Evolutionary conservation across 2,888 invertebrate genomes (phyloP).

Genomic region (Platypus cylindrus): DNA sequence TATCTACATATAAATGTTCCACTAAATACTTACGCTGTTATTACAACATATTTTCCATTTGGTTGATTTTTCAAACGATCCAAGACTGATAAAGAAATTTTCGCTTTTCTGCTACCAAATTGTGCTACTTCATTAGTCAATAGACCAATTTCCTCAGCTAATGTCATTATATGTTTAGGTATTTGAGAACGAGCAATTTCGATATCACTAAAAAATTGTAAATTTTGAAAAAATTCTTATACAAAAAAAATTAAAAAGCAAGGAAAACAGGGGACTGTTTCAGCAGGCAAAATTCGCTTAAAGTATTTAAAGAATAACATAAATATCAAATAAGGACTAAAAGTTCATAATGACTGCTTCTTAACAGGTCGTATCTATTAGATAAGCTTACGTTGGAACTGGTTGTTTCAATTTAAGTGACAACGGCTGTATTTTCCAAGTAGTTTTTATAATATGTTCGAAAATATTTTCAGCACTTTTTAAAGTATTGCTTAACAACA

Average conservation of each 20-base stretch:
- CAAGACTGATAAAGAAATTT: constrained; percentile 71
- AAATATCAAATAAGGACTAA: too few species aligned
- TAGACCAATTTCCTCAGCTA: constrained; percentile 80
- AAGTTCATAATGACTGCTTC: too few species aligned
- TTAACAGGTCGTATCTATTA: too few species aligned
- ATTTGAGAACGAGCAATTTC: constrained; percentile 76
- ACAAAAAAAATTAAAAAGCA: too few species aligned
- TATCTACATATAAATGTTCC: neutral
- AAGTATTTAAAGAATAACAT: too few species aligned
- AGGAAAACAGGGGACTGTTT: too few species aligned
- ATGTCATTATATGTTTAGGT: constrained; percentile 65
- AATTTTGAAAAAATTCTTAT: constrained; percentile 7
- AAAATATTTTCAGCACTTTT: constrained; percentile 60
- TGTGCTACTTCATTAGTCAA: constrained; percentile 67
- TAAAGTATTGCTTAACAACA: constrained; percentile 93
- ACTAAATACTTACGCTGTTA: constrained; percentile 62
- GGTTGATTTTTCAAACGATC: constrained; percentile 55
- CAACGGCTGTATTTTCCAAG: constrained; percentile 62
- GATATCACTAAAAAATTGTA: constrained; percentile 72
- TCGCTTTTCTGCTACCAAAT: constrained; percentile 91
- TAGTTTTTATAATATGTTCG: constrained; percentile 41
- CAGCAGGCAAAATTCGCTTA: too few species aligned
- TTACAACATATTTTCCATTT: constrained; percentile 86
- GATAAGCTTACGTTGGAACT: constrained; percentile 72
- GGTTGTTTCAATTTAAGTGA: constrained; percentile 52